Evolutionary conservation across 2,113 vertebrate genomes (phyloP), one percentile per base, ranked within the genome.

Genomic region (Elephantulus edwardii): DNA sequence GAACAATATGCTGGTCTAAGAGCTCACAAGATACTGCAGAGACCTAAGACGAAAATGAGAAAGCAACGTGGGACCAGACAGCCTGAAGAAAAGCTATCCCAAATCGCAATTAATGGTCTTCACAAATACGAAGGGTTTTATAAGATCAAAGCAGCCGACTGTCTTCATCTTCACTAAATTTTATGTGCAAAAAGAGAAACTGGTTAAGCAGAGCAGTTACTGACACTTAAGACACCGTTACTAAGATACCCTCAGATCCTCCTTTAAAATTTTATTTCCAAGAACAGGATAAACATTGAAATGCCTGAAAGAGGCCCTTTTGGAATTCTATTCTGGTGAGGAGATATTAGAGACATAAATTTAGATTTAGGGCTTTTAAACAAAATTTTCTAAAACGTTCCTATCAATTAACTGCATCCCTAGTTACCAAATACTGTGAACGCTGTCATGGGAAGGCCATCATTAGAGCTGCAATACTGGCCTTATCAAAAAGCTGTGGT

Each of bases 131-230:
- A 88, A 82, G 42, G 62, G 66, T 58, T 90, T 83, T 74, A 62
- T 3, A 62, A 89, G 90, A 93, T 85, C 78, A 90, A 93, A 94
- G 74, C 56, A 89, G 82, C 56, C 72, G 66, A 66, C 42, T 50
- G 35, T 77, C 87, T 92, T 72, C 76, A 93, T 80, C 92, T 83
- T 83, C 80, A 60, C 60, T 71, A 58, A 77, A 88, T 66, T 60
- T 95, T 92, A 82, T 79, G 66, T 35, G 35, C 26, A 91, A 79
- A 83, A 60, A 72, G 6, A 87, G 72, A 78, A 81, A 84, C 62
- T 58, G 19, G 68, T 80, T 84, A 89, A 86, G n/a, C 79, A 86
- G 75, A 89, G n/a, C 38, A 88, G 54, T 56, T 89, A 54, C 74
- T 82, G 44, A 35, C 50, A 66, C 60, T 80, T 30, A 83, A 81